These are phyloP conservation scores for Callosobruchus maculatus DNA, from an alignment of 2,888 invertebrate genomes.

Conservation along the genomic window DNA sequence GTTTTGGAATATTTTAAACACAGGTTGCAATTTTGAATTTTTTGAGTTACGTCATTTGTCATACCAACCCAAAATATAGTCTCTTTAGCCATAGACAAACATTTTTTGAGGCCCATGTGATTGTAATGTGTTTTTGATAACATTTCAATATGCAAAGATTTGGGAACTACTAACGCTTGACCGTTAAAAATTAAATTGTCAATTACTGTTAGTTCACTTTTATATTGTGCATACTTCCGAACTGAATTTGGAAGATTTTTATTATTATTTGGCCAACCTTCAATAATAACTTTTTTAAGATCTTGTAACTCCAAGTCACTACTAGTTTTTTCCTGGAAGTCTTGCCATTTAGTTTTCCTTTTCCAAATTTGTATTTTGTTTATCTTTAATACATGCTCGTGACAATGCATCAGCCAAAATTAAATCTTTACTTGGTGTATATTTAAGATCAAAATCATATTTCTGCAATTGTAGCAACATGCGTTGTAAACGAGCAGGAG, in stretches of 20 bases:
- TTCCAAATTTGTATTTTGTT: too few species aligned
- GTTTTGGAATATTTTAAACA: conserved; percentile 7
- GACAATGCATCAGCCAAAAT: too few species aligned
- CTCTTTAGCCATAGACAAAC: conserved; percentile 17
- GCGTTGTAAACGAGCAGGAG: too few species aligned
- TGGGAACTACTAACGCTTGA: conserved; percentile 18
- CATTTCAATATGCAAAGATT: conserved; percentile 12
- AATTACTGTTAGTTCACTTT: conserved; percentile 11
- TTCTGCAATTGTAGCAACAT: too few species aligned
- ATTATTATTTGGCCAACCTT: conserved; percentile 26
- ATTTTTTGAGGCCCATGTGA: conserved; percentile 26
- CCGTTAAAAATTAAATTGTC: conserved; percentile 20
- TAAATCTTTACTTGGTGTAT: too few species aligned
- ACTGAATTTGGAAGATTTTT: conserved; percentile 11
- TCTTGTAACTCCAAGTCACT: too few species aligned
- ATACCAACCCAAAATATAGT: conserved; percentile 29
- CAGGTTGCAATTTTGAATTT: conserved; percentile 6
- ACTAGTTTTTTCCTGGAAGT: too few species aligned
- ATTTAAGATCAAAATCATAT: too few species aligned
- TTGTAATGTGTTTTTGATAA: conserved; percentile 13
- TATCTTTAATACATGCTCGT: too few species aligned
- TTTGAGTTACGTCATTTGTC: conserved; percentile 11
- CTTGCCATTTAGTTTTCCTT: too few species aligned
- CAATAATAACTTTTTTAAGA: too few species aligned
- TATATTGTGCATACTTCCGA: conserved; percentile 14